Percentiles rank a stretch among this genome's conserved stretches.
Evolutionary conservation across 2,888 invertebrate genomes (phyloP).

Genomic region (Strigamia crassipes): DNA sequence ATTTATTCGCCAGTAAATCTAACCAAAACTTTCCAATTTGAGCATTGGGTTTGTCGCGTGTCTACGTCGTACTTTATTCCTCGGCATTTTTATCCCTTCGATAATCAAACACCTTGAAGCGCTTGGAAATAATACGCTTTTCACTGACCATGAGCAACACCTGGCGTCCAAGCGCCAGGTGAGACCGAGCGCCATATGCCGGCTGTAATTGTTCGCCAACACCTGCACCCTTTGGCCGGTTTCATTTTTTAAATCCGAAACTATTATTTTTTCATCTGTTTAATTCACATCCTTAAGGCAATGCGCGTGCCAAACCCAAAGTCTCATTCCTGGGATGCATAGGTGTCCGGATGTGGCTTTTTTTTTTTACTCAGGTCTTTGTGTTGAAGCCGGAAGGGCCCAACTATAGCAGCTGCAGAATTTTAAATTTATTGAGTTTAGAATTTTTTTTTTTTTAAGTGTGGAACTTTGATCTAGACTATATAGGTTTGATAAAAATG

Average conservation of each 20-base stretch:
- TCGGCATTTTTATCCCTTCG: too few relatives aligned
- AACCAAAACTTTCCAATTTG: too few relatives aligned
- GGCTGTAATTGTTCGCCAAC: background rate
- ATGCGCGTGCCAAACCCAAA: slow-evolving; percentile 21
- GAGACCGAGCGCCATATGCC: background rate
- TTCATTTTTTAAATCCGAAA: background rate
- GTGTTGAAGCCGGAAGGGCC: background rate
- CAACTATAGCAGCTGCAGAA: background rate
- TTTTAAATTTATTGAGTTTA: background rate
- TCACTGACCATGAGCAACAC: slow-evolving; percentile 16
- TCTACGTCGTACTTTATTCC: too few relatives aligned
- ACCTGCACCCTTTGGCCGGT: slow-evolving; percentile 1
- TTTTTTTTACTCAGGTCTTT: background rate
- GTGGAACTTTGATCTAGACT: background rate
- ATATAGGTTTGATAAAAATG: background rate
- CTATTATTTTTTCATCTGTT: slow-evolving; percentile 10
- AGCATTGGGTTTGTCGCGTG: too few relatives aligned
- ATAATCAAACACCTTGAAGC: too few relatives aligned
- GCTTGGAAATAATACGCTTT: background rate
- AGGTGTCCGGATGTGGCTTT: slow-evolving; percentile 13
- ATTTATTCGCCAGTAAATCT: too few relatives aligned
- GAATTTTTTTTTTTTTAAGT: background rate
- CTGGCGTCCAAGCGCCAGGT: slow-evolving; percentile 5
- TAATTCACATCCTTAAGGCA: background rate
- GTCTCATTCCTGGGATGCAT: background rate